Evolutionary conservation across 2,888 invertebrate species (phyloP).

Genomic region (Platycheirus albimanus): DNA sequence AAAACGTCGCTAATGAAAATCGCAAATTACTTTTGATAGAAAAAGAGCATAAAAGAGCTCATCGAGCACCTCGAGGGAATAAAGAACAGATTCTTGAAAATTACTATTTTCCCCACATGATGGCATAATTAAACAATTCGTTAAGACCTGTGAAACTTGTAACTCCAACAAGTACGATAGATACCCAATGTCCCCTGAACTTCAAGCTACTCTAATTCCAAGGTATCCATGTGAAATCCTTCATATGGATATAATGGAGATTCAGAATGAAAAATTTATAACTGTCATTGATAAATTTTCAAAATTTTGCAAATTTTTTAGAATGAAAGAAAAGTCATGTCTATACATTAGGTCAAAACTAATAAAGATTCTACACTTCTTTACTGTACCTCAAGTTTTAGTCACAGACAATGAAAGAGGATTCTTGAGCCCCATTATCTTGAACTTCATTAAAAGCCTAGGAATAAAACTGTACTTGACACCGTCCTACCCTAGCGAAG

Average conservation of each 20-base stretch:
- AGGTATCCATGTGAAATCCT: too few species aligned
- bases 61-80: not conserved
- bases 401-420: not conserved
- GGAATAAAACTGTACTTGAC: slow-evolving; percentile 16
- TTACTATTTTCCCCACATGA: not conserved
- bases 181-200: slow-evolving; percentile 22
- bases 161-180: slow-evolving; percentile 6
- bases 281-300: slow-evolving; percentile 56
- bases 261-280: too few species aligned
- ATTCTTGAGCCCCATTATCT: not conserved
- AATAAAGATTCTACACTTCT: too few species aligned
- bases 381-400: too few species aligned
- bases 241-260: too few species aligned
- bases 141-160: too few species aligned
- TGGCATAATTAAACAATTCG: slow-evolving; percentile 63
- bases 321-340: too few species aligned
- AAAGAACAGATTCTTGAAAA: too few species aligned
- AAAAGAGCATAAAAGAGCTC: not conserved
- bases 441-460: slow-evolving; percentile 25
- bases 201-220: slow-evolving; percentile 39
- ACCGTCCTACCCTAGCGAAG: slow-evolving; percentile 17
- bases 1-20: too few species aligned
- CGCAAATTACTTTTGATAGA: not conserved
- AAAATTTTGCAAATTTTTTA: too few species aligned
- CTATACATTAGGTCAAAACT: too few species aligned